phyloP scores from a whole-genome alignment of 2,888 invertebrate species.

The Drosophila rellima region DNA sequence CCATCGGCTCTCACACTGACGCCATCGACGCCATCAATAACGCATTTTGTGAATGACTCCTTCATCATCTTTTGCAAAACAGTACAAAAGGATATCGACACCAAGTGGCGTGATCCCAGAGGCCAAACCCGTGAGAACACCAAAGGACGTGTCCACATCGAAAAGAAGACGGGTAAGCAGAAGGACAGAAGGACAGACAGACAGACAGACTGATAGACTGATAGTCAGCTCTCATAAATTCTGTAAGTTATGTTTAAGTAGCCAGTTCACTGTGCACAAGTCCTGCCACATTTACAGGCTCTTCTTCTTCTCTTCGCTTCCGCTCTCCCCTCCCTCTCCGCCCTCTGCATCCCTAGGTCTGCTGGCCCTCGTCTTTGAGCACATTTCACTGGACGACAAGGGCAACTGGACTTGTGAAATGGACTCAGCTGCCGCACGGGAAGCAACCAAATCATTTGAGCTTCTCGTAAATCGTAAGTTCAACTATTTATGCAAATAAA shows the following conservation, averaged over 20 bases:
- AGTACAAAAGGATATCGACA: slow-evolving; percentile 79
- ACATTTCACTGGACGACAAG: slow-evolving; percentile 85
- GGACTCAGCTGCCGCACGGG: slow-evolving; percentile 69
- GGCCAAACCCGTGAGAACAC: slow-evolving; percentile 83
- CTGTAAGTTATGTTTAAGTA: slow-evolving; percentile 25
- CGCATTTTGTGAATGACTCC: slow-evolving; percentile 86
- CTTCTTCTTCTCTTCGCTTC: not conserved
- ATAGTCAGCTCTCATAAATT: slow-evolving; percentile 18
- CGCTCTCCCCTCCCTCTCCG: not conserved
- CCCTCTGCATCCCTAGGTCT: slow-evolving; percentile 69
- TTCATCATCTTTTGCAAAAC: slow-evolving; percentile 86
- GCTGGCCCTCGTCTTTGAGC: slow-evolving; percentile 86
- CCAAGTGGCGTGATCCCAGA: slow-evolving; percentile 85
- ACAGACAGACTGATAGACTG: slow-evolving; percentile 3
- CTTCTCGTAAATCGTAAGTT: slow-evolving; percentile 86
- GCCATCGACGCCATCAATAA: slow-evolving; percentile 83
- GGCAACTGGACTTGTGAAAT: slow-evolving; percentile 87
- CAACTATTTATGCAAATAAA: slow-evolving; percentile 20
- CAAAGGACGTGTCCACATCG: slow-evolving; percentile 86
- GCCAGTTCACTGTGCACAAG: slow-evolving; percentile 10
- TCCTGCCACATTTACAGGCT: slow-evolving; percentile 3
- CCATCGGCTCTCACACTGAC: slow-evolving; percentile 70
- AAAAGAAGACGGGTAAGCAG: slow-evolving; percentile 83
- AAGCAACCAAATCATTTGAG: slow-evolving; percentile 83
- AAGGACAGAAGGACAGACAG: not conserved